Base-by-base conservation (phyloP, 1,140 invertebrate species). In the Zaprionus nigranus region DNA sequence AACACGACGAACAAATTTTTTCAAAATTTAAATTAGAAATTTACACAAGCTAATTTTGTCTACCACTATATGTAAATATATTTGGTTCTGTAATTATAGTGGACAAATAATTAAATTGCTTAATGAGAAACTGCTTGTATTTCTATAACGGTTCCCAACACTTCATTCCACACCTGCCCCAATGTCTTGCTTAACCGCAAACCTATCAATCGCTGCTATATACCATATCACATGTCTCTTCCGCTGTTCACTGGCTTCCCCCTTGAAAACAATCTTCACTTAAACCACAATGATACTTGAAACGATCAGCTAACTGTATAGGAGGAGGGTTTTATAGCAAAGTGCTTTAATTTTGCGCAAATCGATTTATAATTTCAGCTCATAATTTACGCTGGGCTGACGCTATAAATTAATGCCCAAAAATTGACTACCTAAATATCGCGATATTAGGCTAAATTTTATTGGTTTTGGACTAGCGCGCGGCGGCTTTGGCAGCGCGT, bases 151-250 rank as follows among this genome's bases (percentile, higher is more conserved):
- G 11, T 24, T 22, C 46, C 20, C 46, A 51, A 1, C 7, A 20
- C 46, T 49, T 22, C 61, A 56, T 17, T 17, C 76, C 82, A 77
- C 84, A 86, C 84, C 84, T 86, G 84, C 62, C 51, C 26, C 69
- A 78, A 78, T 77, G 80, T 53, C 83, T 87, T 58, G n/a, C 62
- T 34, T 79, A 82, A 87, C 83, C 83, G 76, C 83, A 87, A 54
- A 57, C 4, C 20, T n/a, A 46, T 26, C 56, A 69, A 56, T 22
- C 5, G 20, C 36, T 49, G 38, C 17, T 56, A n/a, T 46, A 38
- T 28, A 62, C 2, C 40, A 46, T 74, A 75, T 84, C 74, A 36
- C 36, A 71, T 84, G 22, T 20, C 30, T 53, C 79, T 84, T 84
- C 82, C 82, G 82, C 75, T 64, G 34, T 75, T 69, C 26, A 20